Evolutionary conservation across 2,113 vertebrate genomes (phyloP).

Genomic region (Myotis yumanensis): DNA sequence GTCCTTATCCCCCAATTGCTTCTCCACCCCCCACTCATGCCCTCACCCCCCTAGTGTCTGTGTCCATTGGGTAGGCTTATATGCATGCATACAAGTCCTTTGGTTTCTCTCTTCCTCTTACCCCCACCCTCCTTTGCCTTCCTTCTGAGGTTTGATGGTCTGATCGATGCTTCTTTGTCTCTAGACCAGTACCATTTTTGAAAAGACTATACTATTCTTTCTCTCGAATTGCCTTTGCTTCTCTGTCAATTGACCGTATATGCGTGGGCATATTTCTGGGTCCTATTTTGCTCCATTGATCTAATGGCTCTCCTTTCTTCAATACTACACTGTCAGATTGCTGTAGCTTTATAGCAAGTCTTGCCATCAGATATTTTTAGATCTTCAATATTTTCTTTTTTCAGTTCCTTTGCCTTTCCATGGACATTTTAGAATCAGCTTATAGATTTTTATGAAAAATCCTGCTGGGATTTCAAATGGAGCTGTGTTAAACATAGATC

Average conservation of each 20-base stretch:
- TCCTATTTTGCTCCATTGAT: neutral
- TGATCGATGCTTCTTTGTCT: too few species aligned
- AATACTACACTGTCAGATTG: neutral
- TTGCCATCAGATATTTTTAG: neutral
- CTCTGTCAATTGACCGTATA: neutral
- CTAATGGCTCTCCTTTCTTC: neutral
- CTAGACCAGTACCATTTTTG: neutral
- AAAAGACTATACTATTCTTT: neutral
- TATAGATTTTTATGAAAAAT: constrained; percentile 24
- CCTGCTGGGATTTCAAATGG: neutral
- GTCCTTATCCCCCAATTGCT: too few species aligned
- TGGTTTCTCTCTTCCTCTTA: too few species aligned
- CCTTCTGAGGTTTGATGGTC: too few species aligned
- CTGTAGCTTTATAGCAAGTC: neutral
- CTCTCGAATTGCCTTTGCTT: neutral
- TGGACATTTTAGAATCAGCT: neutral
- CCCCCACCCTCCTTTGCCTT: too few species aligned
- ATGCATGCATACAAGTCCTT: too few species aligned
- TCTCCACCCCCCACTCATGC: too few species aligned
- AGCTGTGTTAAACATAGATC: neutral
- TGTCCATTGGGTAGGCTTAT: too few species aligned
- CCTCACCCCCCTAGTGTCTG: too few species aligned
- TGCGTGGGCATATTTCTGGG: neutral
- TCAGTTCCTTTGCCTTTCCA: neutral
- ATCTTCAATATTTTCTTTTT: neutral